These are phyloP conservation scores for Zaprionus camerounensis DNA, from an alignment of 1,140 invertebrate genomes.

Conservation along the genomic window DNA sequence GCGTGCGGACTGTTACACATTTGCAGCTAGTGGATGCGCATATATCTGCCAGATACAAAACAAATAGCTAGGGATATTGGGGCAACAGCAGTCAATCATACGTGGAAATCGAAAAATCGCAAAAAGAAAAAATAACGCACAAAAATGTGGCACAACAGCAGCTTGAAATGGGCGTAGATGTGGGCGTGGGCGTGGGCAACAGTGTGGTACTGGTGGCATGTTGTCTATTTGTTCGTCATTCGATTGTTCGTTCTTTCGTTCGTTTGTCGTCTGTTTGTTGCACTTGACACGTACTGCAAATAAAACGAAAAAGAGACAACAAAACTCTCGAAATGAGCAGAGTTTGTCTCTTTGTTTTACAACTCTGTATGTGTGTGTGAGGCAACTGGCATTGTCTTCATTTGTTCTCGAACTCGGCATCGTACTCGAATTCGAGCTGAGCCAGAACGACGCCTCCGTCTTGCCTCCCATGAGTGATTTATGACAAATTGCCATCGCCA, in stretches of 20 bases:
- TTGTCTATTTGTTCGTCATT: conserved; percentile 29
- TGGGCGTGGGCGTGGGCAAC: conserved; percentile 10
- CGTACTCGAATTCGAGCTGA: background rate
- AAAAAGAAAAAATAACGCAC: conserved; percentile 14
- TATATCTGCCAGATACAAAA: conserved; percentile 66
- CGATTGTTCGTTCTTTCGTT: conserved; percentile 14
- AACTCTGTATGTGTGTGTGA: background rate
- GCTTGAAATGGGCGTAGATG: conserved; percentile 16
- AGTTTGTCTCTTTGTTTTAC: conserved; percentile 39
- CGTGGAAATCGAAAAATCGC: conserved; percentile 26
- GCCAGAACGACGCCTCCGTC: background rate
- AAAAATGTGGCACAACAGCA: conserved; percentile 24
- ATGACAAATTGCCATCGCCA: conserved; percentile 36
- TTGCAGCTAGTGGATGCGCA: conserved; percentile 57
- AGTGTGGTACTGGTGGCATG: background rate
- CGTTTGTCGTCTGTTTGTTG: conserved; percentile 53
- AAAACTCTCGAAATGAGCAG: conserved; percentile 37
- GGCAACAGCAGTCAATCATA: conserved; percentile 56
- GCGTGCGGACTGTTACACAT: conserved; percentile 62
- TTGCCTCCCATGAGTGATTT: conserved; percentile 37
- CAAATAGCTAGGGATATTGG: conserved; percentile 51
- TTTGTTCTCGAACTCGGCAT: conserved; percentile 1
- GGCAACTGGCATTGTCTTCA: conserved; percentile 28
- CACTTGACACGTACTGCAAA: conserved; percentile 68
- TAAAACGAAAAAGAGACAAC: conserved; percentile 46